These are phyloP conservation scores for Synergus gifuensis DNA, from an alignment of 2,888 invertebrate genomes.

Conservation along the genomic window DNA sequence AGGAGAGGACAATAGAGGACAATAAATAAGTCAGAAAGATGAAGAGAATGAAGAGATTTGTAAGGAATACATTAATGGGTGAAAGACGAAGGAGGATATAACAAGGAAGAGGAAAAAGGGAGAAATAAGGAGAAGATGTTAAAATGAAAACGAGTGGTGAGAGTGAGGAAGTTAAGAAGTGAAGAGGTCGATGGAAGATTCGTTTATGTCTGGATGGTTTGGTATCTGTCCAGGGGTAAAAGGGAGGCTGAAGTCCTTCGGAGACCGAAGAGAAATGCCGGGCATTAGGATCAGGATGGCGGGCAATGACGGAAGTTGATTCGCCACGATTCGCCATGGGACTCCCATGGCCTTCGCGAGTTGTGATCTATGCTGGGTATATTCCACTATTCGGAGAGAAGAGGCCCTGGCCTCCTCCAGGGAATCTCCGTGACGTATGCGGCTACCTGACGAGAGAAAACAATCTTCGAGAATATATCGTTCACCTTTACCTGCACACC, in stretches of 20 bases:
- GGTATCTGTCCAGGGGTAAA: conserved; percentile 54
- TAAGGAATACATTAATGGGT: too few relatives aligned
- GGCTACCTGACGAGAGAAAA: conserved; percentile 78
- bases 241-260: conserved; percentile 64
- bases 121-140: neutral
- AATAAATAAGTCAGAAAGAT: neutral
- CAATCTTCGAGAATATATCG: conserved; percentile 77
- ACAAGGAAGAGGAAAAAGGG: neutral
- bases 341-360: conserved; percentile 70
- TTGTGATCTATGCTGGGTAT: conserved; percentile 76
- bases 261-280: conserved; percentile 75
- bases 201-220: conserved; percentile 51
- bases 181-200: conserved; percentile 10
- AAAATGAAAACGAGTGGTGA: neutral
- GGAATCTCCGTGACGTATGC: conserved; percentile 76
- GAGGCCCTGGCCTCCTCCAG: conserved; percentile 67
- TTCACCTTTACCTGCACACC: conserved; percentile 58
- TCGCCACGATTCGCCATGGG: conserved; percentile 74
- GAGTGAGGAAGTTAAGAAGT: neutral
- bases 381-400: conserved; percentile 67
- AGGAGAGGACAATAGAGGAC: neutral
- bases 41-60: too few relatives aligned
- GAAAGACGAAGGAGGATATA: too few relatives aligned
- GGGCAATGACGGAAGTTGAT: conserved; percentile 78
- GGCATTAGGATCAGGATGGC: conserved; percentile 75